Percentiles rank a stretch among this genome's conserved stretches.
Conservation (phyloP, 2,888 invertebrate species). For the Dryobota labecula region DNA sequence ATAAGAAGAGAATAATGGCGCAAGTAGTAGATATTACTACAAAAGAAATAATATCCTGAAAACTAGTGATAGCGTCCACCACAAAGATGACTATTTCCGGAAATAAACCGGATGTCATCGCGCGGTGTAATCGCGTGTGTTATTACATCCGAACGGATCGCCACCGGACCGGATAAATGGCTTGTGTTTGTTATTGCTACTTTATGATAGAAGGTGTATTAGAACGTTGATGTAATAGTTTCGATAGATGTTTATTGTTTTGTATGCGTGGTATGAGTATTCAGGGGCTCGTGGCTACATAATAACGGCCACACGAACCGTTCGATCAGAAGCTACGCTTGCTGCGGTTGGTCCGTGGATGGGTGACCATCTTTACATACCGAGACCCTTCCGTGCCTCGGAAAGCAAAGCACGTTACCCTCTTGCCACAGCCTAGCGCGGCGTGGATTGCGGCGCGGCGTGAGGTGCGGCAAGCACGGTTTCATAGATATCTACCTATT, state of each 20-base stretch:
- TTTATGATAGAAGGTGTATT: neutral
- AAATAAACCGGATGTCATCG: constrained; percentile 60
- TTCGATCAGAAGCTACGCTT: neutral
- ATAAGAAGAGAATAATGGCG: neutral
- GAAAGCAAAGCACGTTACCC: too few relatives aligned
- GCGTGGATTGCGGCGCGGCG: too few relatives aligned
- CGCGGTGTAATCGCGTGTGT: constrained; percentile 72
- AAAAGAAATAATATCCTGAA: neutral
- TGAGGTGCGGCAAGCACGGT: too few relatives aligned
- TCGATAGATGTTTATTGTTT: neutral
- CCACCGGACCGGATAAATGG: constrained; percentile 18
- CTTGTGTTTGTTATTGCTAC: constrained; percentile 15
- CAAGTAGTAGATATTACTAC: neutral
- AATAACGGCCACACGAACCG: neutral
- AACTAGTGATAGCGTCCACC: neutral
- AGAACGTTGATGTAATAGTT: neutral
- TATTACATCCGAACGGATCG: constrained; percentile 70
- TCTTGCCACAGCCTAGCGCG: too few relatives aligned
- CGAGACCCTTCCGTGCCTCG: neutral
- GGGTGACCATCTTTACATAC: neutral
- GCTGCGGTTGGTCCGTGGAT: neutral
- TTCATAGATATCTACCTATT: too few relatives aligned
- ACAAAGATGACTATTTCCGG: constrained; percentile 39
- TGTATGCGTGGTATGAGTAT: neutral
- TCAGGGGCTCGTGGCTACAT: neutral